Evolutionary conservation across 2,888 invertebrate species (phyloP).

Genomic region (Melipona bicolor): DNA sequence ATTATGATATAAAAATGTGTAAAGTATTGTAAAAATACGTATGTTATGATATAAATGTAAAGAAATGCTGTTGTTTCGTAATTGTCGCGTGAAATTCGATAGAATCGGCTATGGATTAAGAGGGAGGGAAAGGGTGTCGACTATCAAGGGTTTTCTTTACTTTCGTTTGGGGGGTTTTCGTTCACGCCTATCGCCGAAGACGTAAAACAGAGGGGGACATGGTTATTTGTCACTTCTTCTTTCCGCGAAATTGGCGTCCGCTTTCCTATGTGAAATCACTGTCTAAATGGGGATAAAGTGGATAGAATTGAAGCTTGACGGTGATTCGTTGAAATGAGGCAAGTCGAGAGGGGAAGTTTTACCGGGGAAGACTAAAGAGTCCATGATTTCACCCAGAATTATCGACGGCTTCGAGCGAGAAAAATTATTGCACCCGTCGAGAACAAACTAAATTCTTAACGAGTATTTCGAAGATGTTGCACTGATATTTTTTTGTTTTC

Average conservation of each 20-base stretch:
- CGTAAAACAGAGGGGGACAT: slow-evolving; percentile 1
- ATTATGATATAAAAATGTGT: too few species aligned
- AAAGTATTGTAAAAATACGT: too few species aligned
- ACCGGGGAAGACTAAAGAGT: not conserved
- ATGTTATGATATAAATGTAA: not conserved
- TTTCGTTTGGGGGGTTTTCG: slow-evolving; percentile 21
- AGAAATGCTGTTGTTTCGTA: not conserved
- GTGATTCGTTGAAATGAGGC: slow-evolving; percentile 33
- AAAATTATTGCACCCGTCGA: not conserved
- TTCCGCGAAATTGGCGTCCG: slow-evolving; percentile 29
- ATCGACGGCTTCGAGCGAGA: not conserved
- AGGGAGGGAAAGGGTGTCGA: slow-evolving; percentile 32
- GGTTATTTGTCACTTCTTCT: slow-evolving; percentile 43
- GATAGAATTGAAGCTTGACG: not conserved
- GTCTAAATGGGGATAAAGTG: not conserved
- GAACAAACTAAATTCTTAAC: not conserved
- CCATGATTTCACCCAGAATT: slow-evolving; percentile 4
- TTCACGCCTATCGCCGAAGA: not conserved
- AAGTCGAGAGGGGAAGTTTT: not conserved
- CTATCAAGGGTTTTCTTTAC: slow-evolving; percentile 65
- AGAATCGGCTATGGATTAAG: not conserved
- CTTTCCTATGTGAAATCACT: slow-evolving; percentile 22
- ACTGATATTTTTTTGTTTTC: not conserved
- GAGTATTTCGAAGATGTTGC: not conserved
- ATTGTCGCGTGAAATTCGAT: slow-evolving; percentile 5